These are phyloP conservation scores for Danaus chrysippus DNA, from an alignment of 2,888 invertebrate genomes.

Conservation along the genomic window DNA sequence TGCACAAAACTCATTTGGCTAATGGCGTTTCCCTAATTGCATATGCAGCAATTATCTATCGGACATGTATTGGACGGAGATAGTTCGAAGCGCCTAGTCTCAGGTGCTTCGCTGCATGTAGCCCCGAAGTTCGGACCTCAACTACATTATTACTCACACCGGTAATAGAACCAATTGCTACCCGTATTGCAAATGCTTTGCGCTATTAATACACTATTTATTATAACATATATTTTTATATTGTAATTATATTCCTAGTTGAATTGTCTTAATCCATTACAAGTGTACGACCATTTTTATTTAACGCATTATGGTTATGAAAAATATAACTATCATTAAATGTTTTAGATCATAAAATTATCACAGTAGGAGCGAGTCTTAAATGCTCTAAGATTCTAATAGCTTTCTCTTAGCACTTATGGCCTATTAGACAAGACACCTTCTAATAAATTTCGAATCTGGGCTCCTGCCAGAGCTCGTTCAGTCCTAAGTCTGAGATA, in stretches of 20 bases:
- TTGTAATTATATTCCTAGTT: no score
- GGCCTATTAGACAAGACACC: constrained; percentile 34
- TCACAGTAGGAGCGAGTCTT: constrained; percentile 21
- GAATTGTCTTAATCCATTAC: no score
- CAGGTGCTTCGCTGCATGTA: constrained; percentile 39
- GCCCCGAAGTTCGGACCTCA: constrained; percentile 22
- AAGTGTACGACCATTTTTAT: no score
- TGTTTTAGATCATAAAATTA: neutral
- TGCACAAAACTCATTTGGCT: constrained; percentile 48
- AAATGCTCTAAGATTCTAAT: constrained; percentile 43
- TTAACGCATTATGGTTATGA: no score
- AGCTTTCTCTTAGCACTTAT: constrained; percentile 39
- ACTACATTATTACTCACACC: constrained; percentile 28
- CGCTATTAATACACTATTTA: neutral
- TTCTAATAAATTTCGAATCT: constrained; percentile 36
- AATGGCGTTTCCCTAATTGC: constrained; percentile 60
- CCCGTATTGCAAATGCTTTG: constrained; percentile 14
- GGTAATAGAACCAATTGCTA: constrained; percentile 16
- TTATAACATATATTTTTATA: no score
- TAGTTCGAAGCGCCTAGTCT: constrained; percentile 44
- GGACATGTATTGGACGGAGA: constrained; percentile 55
- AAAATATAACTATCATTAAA: neutral
- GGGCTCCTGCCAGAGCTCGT: constrained; percentile 27
- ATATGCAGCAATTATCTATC: constrained; percentile 57
- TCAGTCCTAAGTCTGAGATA: constrained; percentile 24